Evolutionary conservation across 2,113 vertebrate genomes (phyloP).

Genomic region (Ictalurus furcatus): DNA sequence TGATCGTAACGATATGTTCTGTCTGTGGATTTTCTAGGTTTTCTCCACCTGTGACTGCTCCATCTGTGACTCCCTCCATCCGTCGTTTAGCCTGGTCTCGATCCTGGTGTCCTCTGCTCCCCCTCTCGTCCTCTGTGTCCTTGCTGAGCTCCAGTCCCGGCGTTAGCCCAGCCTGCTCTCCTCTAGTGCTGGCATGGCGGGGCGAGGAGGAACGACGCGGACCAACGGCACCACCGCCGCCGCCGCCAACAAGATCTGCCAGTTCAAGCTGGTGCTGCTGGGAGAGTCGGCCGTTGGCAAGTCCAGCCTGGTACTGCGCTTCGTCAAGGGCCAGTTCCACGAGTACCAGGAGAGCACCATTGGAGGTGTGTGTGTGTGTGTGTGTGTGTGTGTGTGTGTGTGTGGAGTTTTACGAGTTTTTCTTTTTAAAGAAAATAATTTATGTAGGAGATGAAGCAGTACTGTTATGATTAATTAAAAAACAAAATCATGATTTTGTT

Average conservation of each 20-base stretch:
- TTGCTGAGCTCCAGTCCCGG: constrained; percentile 6
- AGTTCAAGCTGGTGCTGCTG: constrained; percentile 94
- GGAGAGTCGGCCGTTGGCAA: constrained; percentile 96
- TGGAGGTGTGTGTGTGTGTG: constrained; percentile 80
- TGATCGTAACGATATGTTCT: not conserved
- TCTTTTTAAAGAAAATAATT: not conserved
- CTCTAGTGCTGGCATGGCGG: constrained; percentile 79
- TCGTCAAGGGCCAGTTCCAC: constrained; percentile 97
- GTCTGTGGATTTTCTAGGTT: constrained; percentile 1
- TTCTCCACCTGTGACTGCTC: not conserved
- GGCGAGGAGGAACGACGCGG: constrained; percentile 89
- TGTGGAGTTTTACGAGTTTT: not conserved
- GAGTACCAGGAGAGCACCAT: constrained; percentile 99
- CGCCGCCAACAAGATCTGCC: constrained; percentile 95
- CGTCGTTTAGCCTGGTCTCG: not conserved
- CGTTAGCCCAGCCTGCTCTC: constrained; percentile 44
- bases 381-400: constrained; percentile 66
- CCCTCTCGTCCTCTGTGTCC: constrained; percentile 29
- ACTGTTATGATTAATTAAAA: too few relatives aligned
- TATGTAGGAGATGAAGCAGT: too few relatives aligned
- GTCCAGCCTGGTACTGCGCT: constrained; percentile 96
- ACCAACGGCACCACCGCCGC: constrained; percentile 85
- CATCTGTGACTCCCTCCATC: not conserved
- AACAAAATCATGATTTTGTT: not conserved
- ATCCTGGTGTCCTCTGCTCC: constrained; percentile 20